Percentiles rank a stretch among this genome's conserved stretches.
Evolutionary conservation across 92 coral and sea anemone species (phyloP).

Genomic region (Porites cylindrica): DNA sequence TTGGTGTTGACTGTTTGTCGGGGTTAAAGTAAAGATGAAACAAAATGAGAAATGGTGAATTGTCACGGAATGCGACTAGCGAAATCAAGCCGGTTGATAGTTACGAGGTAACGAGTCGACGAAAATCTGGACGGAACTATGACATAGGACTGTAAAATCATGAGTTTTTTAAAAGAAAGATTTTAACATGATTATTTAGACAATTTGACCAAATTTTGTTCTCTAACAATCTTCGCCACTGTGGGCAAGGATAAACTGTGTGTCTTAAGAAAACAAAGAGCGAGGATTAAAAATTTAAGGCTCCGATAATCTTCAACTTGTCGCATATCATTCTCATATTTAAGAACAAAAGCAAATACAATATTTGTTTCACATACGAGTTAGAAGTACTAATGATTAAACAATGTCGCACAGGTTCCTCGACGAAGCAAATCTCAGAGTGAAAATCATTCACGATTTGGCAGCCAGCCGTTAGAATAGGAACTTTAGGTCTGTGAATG

Average conservation of each 20-base stretch:
- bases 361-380: neutral
- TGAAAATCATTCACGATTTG: too few species aligned
- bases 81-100: too few species aligned
- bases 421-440: too few species aligned
- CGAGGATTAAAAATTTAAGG: neutral
- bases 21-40: neutral
- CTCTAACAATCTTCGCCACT: neutral
- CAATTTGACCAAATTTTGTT: neutral
- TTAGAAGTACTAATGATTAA: too few species aligned
- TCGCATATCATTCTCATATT: constrained; percentile 10
- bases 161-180: too few species aligned
- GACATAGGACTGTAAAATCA: too few species aligned
- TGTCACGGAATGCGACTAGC: neutral
- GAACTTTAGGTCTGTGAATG: too few species aligned
- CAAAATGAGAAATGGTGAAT: neutral
- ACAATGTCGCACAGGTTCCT: too few species aligned
- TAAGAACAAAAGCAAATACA: neutral
- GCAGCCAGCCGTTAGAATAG: too few species aligned
- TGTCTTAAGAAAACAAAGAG: neutral
- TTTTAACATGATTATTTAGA: neutral
- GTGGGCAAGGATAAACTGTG: neutral
- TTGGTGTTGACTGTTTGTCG: neutral
- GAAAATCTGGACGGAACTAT: too few species aligned
- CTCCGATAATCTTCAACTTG: neutral
- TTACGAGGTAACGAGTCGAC: too few species aligned